Conservation (phyloP, 2,797 vertebrate species). For the Pangasius sanitwongsei region DNA sequence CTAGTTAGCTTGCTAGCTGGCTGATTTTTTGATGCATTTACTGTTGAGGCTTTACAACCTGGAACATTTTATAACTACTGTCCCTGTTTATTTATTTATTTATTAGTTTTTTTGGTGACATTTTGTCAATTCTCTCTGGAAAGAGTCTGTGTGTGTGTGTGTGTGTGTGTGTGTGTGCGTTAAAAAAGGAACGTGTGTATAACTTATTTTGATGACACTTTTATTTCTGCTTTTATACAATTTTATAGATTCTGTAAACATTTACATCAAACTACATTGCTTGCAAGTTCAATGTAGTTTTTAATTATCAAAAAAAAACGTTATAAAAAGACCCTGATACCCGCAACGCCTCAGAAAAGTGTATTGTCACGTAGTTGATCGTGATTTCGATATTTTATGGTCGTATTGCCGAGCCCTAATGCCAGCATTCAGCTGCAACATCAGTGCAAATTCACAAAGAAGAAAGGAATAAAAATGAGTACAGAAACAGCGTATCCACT, state of each 20-base stretch:
- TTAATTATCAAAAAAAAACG: background rate
- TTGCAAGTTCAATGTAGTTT: background rate
- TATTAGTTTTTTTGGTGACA: background rate
- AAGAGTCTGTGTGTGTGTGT: background rate
- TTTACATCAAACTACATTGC: background rate
- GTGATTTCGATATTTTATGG: background rate
- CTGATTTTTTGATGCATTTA: background rate
- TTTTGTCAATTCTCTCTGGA: background rate
- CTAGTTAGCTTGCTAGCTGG: background rate
- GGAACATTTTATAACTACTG: background rate
- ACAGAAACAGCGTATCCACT: too few relatives aligned
- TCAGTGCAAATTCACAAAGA: background rate
- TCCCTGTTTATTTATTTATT: background rate
- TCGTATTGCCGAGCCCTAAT: background rate
- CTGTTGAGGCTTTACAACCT: background rate
- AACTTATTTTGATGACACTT: background rate
- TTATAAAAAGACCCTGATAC: background rate
- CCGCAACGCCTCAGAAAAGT: background rate
- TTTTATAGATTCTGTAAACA: background rate
- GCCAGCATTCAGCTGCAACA: background rate
- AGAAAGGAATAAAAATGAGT: background rate
- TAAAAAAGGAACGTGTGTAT: background rate
- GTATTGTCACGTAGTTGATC: background rate
- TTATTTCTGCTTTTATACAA: background rate
- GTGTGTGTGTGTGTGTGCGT: background rate